Percentiles rank a stretch among this genome's conserved stretches.
phyloP scores from a whole-genome alignment of 2,113 vertebrate genomes.

The Oryzias woworae region DNA sequence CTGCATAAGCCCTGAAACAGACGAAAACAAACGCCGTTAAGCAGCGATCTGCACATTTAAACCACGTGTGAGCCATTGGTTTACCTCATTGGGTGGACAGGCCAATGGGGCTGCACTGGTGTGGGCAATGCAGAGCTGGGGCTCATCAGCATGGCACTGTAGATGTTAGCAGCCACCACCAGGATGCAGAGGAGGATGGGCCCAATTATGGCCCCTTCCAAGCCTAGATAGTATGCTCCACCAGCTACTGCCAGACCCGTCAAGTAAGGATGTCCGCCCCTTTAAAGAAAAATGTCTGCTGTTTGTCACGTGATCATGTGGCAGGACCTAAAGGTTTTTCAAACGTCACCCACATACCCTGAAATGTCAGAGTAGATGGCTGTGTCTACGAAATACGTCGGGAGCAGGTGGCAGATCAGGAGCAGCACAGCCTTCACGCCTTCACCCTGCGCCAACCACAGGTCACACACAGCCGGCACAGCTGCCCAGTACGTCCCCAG shows the following conservation, averaged over 20 bases:
- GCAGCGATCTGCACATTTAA: no score
- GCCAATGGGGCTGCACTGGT: slow-evolving; percentile 84
- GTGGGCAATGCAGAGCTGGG: slow-evolving; percentile 87
- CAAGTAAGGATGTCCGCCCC: slow-evolving; percentile 95
- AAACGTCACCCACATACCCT: slow-evolving; percentile 78
- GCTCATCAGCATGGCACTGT: slow-evolving; percentile 96
- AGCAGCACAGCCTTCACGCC: slow-evolving; percentile 91
- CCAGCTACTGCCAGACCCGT: slow-evolving; percentile 96
- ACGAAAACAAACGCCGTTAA: not conserved
- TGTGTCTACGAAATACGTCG: slow-evolving; percentile 98
- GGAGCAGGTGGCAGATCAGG: slow-evolving; percentile 91
- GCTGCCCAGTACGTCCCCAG: slow-evolving; percentile 98
- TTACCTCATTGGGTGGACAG: slow-evolving; percentile 82
- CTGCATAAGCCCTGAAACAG: slow-evolving; percentile 42
- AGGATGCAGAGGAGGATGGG: slow-evolving; percentile 97
- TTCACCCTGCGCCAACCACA: slow-evolving; percentile 94
- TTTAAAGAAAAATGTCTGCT: slow-evolving; percentile 41
- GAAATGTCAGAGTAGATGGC: slow-evolving; percentile 99
- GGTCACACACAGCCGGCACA: slow-evolving; percentile 89
- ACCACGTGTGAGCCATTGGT: not conserved
- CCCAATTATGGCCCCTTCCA: slow-evolving; percentile 97
- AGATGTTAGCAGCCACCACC: slow-evolving; percentile 97
- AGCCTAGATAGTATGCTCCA: slow-evolving; percentile 93
- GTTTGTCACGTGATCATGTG: no score
- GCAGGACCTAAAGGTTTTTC: not conserved